Percentiles rank a stretch among this genome's conserved stretches.
Evolutionary conservation across 1,140 invertebrate species (phyloP).

Genomic region (Venturia canescens): DNA sequence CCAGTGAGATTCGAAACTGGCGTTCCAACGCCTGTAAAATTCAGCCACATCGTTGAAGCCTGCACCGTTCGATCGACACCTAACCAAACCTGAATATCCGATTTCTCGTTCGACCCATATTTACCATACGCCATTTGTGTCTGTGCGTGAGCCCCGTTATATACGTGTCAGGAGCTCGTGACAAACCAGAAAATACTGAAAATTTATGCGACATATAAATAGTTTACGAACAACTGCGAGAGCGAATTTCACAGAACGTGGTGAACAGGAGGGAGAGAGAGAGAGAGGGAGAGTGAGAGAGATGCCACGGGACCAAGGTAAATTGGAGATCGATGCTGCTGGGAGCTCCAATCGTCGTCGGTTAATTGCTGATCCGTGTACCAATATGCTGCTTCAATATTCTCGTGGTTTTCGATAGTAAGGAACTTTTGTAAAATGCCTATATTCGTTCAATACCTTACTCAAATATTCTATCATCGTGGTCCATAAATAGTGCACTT

Average conservation of each 20-base stretch:
- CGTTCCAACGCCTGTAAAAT: not conserved
- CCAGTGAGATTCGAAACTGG: not conserved
- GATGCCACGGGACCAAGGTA: not conserved
- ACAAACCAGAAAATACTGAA: constrained; percentile 49
- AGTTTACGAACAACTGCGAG: constrained; percentile 54
- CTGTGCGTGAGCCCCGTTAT: not conserved
- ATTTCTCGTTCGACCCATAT: constrained; percentile 20
- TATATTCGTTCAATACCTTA: no score
- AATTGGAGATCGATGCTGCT: constrained; percentile 42
- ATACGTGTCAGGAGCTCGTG: no score
- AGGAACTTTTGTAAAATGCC: not conserved
- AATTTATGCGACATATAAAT: constrained; percentile 62
- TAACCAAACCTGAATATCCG: constrained; percentile 32
- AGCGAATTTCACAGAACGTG: not conserved
- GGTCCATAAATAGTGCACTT: no score
- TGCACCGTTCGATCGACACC: not conserved
- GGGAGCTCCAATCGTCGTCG: constrained; percentile 64
- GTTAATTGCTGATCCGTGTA: constrained; percentile 64
- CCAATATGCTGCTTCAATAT: constrained; percentile 58
- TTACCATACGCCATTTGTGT: not conserved
- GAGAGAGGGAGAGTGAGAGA: not conserved
- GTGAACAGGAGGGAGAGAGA: not conserved
- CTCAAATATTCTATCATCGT: no score
- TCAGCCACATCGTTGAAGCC: not conserved
- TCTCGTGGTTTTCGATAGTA: not conserved